Percentiles rank a stretch among this genome's conserved stretches.
phyloP scores from a whole-genome alignment of 2,888 invertebrate genomes.

The Malthinus seriepunctatus region DNA sequence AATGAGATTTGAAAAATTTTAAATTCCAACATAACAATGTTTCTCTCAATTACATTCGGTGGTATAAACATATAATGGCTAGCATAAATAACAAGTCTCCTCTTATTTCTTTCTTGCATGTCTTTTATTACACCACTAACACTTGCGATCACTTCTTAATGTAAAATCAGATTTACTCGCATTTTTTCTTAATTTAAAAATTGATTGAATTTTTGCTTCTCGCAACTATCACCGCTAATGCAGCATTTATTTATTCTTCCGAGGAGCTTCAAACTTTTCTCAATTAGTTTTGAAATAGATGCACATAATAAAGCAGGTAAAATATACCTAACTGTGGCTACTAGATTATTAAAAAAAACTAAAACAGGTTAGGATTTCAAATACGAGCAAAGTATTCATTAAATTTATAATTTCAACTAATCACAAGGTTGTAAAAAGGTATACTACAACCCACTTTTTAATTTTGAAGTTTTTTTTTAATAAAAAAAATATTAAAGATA shows the following conservation, averaged over 20 bases:
- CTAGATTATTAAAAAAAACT: constrained; percentile 2
- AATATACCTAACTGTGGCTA: background rate
- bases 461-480: background rate
- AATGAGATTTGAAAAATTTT: constrained; percentile 50
- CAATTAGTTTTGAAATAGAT: background rate
- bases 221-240: no score
- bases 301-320: constrained; percentile 1
- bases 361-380: constrained; percentile 2
- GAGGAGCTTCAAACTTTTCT: background rate
- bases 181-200: background rate
- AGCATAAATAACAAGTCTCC: constrained; percentile 13
- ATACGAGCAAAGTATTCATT: constrained; percentile 5
- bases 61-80: constrained; percentile 20
- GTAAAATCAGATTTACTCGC: constrained; percentile 1
- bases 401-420: constrained; percentile 8
- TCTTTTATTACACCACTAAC: constrained; percentile 9
- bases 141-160: constrained; percentile 2
- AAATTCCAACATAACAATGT: constrained; percentile 46
- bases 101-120: constrained; percentile 10
- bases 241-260: no score
- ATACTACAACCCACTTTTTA: background rate
- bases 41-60: constrained; percentile 35
- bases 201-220: no score
- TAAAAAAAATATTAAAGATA: background rate
- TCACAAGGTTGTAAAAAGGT: constrained; percentile 3